A percentile compares a stretch with the other conserved stretches of the same genome.
Evolutionary conservation across 2,113 vertebrate genomes (phyloP).

Genomic region (Leptocoma aspasia): DNA sequence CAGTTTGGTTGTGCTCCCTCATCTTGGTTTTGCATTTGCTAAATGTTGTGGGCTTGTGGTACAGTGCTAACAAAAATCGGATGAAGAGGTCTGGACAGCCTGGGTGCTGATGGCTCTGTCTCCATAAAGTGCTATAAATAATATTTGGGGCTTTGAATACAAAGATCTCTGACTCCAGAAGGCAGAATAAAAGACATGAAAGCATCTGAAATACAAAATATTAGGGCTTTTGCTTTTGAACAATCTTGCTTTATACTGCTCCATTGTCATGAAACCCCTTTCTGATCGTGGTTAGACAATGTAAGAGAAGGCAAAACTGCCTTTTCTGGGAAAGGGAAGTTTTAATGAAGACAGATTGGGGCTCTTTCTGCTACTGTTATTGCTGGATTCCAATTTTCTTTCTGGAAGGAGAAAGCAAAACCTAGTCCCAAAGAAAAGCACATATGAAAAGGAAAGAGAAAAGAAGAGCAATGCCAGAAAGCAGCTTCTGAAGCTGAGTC

Average conservation of each 20-base stretch:
- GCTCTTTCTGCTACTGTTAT: constrained; percentile 5
- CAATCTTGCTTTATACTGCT: background rate
- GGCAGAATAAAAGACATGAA: constrained; percentile 25
- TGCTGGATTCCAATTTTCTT: background rate
- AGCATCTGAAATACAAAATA: constrained; percentile 5
- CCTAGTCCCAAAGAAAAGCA: background rate
- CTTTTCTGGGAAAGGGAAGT: background rate
- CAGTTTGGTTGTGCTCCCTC: background rate
- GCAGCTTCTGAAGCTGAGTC: background rate
- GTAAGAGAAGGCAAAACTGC: background rate
- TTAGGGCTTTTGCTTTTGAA: background rate
- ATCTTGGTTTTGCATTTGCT: background rate
- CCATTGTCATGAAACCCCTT: background rate
- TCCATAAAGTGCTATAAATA: constrained; percentile 47
- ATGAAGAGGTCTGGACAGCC: constrained; percentile 21
- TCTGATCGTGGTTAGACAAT: background rate
- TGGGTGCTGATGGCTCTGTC: constrained; percentile 44
- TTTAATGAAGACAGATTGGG: background rate
- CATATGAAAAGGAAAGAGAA: background rate
- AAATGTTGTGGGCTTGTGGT: background rate
- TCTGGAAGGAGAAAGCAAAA: constrained; percentile 16
- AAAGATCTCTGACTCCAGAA: constrained; percentile 45
- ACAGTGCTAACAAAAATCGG: constrained; percentile 5
- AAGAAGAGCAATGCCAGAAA: background rate
- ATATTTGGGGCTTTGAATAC: constrained; percentile 29